phyloP scores from a whole-genome alignment of 2,113 vertebrate genomes.

The Lagenorhynchus albirostris region DNA sequence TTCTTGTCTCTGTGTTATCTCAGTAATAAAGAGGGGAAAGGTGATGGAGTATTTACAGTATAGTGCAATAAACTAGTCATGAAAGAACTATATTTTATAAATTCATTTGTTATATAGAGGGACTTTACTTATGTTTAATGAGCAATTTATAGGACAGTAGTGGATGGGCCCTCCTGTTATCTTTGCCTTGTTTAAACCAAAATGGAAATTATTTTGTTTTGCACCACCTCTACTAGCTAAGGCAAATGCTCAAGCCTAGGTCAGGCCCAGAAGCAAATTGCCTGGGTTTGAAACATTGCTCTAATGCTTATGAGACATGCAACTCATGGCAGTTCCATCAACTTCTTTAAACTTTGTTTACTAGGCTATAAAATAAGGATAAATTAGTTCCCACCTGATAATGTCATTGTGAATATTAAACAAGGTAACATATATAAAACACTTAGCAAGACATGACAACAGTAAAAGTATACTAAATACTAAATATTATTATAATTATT shows the following conservation, averaged over 20 bases:
- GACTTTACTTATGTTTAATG: neutral
- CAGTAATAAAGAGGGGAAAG: neutral
- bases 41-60: neutral
- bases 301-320: neutral
- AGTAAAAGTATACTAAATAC: neutral
- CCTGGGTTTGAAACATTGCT: neutral
- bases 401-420: neutral
- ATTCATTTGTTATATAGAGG: neutral
- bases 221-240: neutral
- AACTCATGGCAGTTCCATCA: neutral
- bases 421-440: neutral
- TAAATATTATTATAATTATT: neutral
- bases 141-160: neutral
- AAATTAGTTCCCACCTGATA: neutral
- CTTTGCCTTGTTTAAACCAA: neutral
- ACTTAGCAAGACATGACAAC: neutral
- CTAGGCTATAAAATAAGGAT: neutral
- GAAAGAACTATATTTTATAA: neutral
- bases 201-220: neutral
- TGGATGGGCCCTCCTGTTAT: neutral
- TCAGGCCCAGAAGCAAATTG: neutral
- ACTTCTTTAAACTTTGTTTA: neutral
- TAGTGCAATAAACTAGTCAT: neutral
- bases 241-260: neutral
- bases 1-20: neutral